Conservation (phyloP, 1,140 invertebrate genomes). For the Danaus melanippus region DNA sequence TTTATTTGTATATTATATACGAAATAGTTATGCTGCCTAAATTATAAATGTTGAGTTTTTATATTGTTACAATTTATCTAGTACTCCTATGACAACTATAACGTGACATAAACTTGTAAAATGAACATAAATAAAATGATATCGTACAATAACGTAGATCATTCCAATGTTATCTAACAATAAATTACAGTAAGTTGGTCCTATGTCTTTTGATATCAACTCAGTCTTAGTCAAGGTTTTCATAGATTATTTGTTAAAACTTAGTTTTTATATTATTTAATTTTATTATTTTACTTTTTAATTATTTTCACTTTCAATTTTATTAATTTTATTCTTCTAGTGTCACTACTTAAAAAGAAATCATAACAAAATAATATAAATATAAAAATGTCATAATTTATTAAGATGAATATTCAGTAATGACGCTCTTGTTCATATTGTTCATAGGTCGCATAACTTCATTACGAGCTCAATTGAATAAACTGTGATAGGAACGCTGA, state of each 20-base stretch:
- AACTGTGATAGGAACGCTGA: conserved; percentile 68
- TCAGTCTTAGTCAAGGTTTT: conserved; percentile 6
- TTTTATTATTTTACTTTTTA: no score
- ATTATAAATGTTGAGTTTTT: no score
- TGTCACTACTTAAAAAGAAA: no score
- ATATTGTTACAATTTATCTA: no score
- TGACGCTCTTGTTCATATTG: conserved; percentile 39
- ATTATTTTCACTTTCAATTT: no score
- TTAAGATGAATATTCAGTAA: background rate
- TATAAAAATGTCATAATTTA: no score
- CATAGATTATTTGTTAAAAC: conserved; percentile 1
- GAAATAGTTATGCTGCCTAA: no score
- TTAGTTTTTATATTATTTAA: no score
- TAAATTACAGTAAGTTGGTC: conserved; percentile 17
- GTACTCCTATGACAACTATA: background rate
- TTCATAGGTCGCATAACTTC: conserved; percentile 63
- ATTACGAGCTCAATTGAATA: conserved; percentile 71
- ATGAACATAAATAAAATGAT: conserved; percentile 15
- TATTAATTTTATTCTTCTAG: no score
- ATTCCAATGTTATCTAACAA: conserved; percentile 17
- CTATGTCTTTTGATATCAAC: conserved; percentile 8
- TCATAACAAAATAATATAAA: no score
- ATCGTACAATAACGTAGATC: conserved; percentile 16
- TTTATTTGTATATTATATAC: no score
- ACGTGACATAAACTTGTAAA: conserved; percentile 8